These are phyloP conservation scores for Leptinotarsa haldemani DNA, from an alignment of 2,888 invertebrate species.

Conservation along the genomic window DNA sequence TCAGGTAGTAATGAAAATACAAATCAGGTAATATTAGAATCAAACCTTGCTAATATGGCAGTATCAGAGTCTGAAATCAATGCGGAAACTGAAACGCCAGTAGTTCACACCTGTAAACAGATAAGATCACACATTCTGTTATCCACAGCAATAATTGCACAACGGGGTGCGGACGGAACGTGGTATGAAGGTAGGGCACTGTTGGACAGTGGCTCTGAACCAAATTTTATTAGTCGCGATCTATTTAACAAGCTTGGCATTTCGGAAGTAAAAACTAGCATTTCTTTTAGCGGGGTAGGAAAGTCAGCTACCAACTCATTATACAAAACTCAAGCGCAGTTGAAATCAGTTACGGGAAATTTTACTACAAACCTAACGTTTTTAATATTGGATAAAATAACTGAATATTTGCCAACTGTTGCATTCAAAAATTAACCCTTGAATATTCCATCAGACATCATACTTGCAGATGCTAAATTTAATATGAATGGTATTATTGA, in stretches of 20 bases:
- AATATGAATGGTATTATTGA: background rate
- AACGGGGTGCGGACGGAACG: slow-evolving; percentile 2
- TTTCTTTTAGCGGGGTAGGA: background rate
- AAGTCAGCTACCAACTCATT: slow-evolving; percentile 2
- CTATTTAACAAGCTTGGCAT: background rate
- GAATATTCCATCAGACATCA: slow-evolving; percentile 4
- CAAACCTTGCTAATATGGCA: background rate
- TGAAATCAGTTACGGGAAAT: background rate
- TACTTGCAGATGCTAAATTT: slow-evolving; percentile 1
- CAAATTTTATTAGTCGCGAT: slow-evolving; percentile 5
- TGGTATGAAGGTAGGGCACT: slow-evolving; percentile 6
- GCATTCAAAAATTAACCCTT: background rate
- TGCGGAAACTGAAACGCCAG: background rate
- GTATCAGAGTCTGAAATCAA: background rate
- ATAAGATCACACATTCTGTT: background rate
- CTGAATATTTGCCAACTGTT: background rate
- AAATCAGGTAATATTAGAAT: slow-evolving; percentile 2
- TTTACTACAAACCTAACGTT: slow-evolving; percentile 14
- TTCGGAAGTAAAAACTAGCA: background rate
- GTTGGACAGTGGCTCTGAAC: slow-evolving; percentile 8
- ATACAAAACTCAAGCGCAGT: slow-evolving; percentile 6
- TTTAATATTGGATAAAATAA: slow-evolving; percentile 8
- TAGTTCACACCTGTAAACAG: background rate
- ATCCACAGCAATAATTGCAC: background rate
- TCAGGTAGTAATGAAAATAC: background rate